Percentiles rank a stretch among this genome's conserved stretches.
Evolutionary conservation across 2,797 vertebrate genomes (phyloP).

Genomic region (Pseudochirops corinnae): DNA sequence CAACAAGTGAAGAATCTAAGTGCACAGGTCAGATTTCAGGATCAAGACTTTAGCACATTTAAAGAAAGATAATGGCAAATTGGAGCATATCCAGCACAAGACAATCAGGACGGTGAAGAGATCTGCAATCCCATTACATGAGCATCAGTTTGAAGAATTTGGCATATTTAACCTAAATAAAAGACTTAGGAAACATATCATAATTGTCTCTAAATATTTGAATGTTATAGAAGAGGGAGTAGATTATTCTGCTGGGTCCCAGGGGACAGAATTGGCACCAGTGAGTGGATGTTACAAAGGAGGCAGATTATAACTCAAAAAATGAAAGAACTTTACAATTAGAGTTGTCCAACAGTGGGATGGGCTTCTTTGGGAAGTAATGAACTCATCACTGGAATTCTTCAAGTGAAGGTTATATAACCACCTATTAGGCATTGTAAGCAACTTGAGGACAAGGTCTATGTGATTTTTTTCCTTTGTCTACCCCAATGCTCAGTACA

Average conservation of each 20-base stretch:
- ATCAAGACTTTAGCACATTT: not conserved
- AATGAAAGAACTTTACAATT: not conserved
- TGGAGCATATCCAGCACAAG: not conserved
- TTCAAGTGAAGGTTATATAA: not conserved
- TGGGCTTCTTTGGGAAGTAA: not conserved
- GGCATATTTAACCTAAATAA: not conserved
- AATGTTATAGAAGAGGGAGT: not conserved
- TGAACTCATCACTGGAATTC: not conserved
- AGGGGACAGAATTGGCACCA: not conserved
- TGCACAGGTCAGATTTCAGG: not conserved
- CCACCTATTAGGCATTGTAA: not conserved
- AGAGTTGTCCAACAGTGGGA: not conserved
- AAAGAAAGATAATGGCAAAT: not conserved
- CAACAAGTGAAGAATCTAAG: not conserved
- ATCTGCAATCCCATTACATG: not conserved
- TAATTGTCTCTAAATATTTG: not conserved
- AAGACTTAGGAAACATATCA: not conserved
- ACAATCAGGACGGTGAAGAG: not conserved
- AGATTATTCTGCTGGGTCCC: not conserved
- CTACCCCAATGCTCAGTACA: not conserved
- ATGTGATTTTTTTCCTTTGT: not conserved
- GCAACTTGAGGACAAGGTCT: not conserved
- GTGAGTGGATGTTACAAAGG: not conserved
- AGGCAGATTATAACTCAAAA: not conserved
- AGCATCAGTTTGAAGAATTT: not conserved